A percentile compares a stretch with the other conserved stretches of the same genome.
phyloP scores from a whole-genome alignment of 2,888 invertebrate genomes.

The Callinectes sapidus region DNA sequence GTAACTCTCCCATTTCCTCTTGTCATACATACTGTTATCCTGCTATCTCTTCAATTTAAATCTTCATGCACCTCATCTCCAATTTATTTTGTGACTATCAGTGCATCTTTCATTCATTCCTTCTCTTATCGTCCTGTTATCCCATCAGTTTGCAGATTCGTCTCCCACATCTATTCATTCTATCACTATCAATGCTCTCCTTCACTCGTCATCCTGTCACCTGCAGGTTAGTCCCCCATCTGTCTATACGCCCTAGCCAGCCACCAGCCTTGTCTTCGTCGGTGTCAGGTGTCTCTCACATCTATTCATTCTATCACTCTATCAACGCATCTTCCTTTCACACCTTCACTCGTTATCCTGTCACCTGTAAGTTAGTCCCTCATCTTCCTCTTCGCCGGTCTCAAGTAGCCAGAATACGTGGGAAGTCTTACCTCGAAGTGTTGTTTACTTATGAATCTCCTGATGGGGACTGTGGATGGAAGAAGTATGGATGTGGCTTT shows the following conservation, averaged over 20 bases:
- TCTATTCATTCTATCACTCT: neutral
- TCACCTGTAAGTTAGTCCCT: neutral
- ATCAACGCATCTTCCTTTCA: too few species aligned
- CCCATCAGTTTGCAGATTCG: too few species aligned
- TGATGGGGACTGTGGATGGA: neutral
- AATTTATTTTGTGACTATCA: neutral
- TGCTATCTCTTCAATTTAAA: neutral
- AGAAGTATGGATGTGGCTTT: neutral
- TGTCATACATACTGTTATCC: neutral
- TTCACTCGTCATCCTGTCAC: too few species aligned
- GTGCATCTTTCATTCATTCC: neutral
- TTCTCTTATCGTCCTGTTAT: too few species aligned
- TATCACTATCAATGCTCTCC: too few species aligned
- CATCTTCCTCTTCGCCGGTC: neutral
- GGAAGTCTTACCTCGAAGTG: slow-evolving; percentile 16
- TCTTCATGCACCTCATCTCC: neutral
- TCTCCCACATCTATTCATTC: neutral
- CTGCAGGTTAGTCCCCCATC: too few species aligned
- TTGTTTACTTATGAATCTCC: neutral
- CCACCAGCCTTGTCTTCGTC: too few species aligned
- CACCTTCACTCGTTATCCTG: neutral
- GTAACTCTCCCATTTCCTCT: neutral
- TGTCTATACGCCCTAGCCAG: too few species aligned
- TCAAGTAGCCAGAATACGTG: neutral
- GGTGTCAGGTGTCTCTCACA: too few species aligned